Percentiles rank a stretch among this genome's conserved stretches.
Evolutionary conservation across 1,140 invertebrate species (phyloP).

Genomic region (Nasonia longicornis): DNA sequence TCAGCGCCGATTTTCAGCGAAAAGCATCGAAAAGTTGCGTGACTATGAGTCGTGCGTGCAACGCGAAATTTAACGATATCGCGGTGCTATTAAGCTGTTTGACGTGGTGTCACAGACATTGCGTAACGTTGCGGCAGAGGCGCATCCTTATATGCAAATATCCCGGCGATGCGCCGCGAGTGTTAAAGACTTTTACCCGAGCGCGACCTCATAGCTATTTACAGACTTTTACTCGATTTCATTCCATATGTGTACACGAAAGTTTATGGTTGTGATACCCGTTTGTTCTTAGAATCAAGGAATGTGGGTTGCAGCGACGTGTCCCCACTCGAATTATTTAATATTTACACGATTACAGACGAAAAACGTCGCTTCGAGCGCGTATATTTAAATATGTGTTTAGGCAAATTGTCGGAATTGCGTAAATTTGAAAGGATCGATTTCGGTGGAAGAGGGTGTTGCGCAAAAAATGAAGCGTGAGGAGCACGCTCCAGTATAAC

Average conservation of each 20-base stretch:
- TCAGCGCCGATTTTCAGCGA: neutral
- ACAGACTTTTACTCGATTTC: constrained; percentile 17
- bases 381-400: constrained; percentile 15
- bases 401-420: constrained; percentile 7
- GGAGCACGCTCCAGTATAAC: neutral
- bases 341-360: neutral
- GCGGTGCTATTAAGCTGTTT: neutral
- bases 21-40: neutral
- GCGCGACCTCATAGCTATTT: neutral
- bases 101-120: neutral
- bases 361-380: neutral
- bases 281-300: neutral
- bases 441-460: neutral
- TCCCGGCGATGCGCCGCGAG: neutral
- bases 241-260: neutral
- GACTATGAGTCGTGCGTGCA: neutral
- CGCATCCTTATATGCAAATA: constrained; percentile 31
- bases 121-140: neutral
- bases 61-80: constrained; percentile 11
- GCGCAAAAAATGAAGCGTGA: neutral
- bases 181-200: neutral
- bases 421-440: constrained; percentile 23
- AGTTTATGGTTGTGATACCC: constrained; percentile 12
- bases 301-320: no score
- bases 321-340: neutral